These are phyloP conservation scores for Acyrthosiphon pisum DNA, from an alignment of 1,140 invertebrate genomes.

Conservation along the genomic window DNA sequence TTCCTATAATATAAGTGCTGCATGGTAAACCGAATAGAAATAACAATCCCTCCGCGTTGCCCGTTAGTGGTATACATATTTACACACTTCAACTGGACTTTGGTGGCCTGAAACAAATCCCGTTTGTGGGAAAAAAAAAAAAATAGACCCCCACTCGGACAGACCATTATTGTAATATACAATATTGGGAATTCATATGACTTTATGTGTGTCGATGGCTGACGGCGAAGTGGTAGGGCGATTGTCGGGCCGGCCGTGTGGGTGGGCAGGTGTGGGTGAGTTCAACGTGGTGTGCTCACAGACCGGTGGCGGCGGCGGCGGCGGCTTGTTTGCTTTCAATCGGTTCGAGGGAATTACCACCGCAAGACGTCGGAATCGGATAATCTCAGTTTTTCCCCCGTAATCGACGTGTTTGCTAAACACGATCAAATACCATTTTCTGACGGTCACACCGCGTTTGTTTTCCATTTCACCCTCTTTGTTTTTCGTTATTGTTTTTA, in stretches of 20 bases:
- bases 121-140: background rate
- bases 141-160: background rate
- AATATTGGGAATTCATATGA: background rate
- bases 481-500: slow-evolving; percentile 23
- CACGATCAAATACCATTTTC: slow-evolving; percentile 12
- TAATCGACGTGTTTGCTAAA: slow-evolving; percentile 41
- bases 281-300: background rate
- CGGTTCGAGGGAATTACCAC: background rate
- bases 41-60: background rate
- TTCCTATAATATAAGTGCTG: background rate
- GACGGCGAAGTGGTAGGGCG: background rate
- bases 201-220: too few relatives aligned
- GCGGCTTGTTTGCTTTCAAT: slow-evolving; percentile 50
- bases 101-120: slow-evolving; percentile 18
- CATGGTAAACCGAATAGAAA: background rate
- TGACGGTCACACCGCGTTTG: background rate
- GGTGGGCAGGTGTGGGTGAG: background rate
- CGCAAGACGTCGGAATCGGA: background rate
- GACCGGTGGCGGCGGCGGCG: background rate
- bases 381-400: background rate
- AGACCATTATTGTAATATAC: background rate
- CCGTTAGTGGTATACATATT: background rate
- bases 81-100: background rate
- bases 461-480: slow-evolving; percentile 7
- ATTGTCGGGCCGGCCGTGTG: background rate